These are phyloP conservation scores for Rattus norvegicus DNA, from an alignment of 2,113 vertebrate genomes.

Conservation along the genomic window DNA sequence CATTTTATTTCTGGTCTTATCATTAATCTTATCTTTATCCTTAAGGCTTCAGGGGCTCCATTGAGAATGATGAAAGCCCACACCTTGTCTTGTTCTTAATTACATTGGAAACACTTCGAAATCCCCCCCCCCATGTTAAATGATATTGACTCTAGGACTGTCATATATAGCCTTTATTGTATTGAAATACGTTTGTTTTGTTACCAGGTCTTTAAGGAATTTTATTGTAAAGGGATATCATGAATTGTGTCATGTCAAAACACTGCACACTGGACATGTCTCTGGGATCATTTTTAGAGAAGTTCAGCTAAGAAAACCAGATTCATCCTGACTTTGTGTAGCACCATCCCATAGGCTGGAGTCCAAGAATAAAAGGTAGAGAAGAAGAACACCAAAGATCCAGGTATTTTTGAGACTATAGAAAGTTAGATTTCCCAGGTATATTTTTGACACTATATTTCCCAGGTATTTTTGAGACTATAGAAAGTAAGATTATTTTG, in stretches of 20 bases:
- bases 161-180: background rate
- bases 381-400: background rate
- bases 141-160: background rate
- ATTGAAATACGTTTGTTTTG: background rate
- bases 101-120: background rate
- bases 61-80: background rate
- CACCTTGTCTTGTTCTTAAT: background rate
- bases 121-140: background rate
- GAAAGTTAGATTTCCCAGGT: background rate
- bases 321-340: background rate
- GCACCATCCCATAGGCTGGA: background rate
- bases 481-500: background rate
- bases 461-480: background rate
- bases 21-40: background rate
- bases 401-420: background rate
- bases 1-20: background rate
- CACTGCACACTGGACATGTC: background rate
- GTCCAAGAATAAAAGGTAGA: background rate
- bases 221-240: background rate
- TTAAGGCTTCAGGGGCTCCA: background rate
- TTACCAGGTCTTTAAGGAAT: background rate
- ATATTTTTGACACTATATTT: too few species aligned
- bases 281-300: background rate
- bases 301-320: background rate
- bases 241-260: background rate